Evolutionary conservation across 1,140 invertebrate species (phyloP), one percentile per base, ranked within the genome.

Genomic region (Drosophila nannoptera): DNA sequence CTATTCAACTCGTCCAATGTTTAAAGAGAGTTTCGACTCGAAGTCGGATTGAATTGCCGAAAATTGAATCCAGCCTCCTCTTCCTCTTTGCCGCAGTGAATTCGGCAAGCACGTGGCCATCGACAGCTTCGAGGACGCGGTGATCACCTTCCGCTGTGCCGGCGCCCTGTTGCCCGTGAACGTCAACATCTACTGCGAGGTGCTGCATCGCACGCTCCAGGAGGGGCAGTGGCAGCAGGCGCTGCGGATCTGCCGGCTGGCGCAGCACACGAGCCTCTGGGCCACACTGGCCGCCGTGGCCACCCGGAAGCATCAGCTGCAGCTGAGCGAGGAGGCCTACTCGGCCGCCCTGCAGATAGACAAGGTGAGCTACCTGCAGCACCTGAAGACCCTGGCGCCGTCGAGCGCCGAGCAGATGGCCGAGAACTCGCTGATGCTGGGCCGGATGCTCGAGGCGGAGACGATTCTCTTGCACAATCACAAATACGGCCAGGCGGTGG

Each of bases 321-420:
- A 94, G 61, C 93, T 96, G 35, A 96, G 96, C 7, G 96, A 98
- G 91, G 94, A 97, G 87, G 95, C 96, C 22, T 98, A 97, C 90
- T 94, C 96, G 29, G 95, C 96, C n/a, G 95, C 98, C 33, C 92
- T 94, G 69, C 94, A 96, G 91, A 93, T 93, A 49, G 97, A 98
- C 78, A 98, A 97, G 92, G 97, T 98, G 0, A 92, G 94, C 75
- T 97, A 96, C 87, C 93, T 98, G 48, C 93, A 94, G 81, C 92
- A 96, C 69, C 94, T 98, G 42, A 96, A 96, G 91, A 90, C 88
- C 68, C 77, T 92, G 36, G 78, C 92, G 12, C 91, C 90, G 14
- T 78, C 82, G 7, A 91, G 91, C 86, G 89, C 91, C 6, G 91
- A 94, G 54, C 92, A 94, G 81, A 92, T 93, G 83, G 96, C 96